Evolutionary conservation across 1,140 invertebrate genomes (phyloP).

Genomic region (Macrobrachium nipponense): DNA sequence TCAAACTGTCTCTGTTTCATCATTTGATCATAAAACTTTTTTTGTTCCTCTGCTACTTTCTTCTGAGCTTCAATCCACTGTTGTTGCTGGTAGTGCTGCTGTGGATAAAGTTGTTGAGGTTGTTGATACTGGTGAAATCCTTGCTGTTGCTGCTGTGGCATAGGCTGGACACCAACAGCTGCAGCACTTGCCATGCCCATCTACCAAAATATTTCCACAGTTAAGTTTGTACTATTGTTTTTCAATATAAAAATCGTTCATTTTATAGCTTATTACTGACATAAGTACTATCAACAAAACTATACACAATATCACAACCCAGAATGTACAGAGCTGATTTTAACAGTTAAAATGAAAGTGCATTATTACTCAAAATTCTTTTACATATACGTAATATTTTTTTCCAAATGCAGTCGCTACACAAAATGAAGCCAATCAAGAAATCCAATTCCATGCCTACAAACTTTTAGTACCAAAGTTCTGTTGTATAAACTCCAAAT

Average conservation of each 20-base stretch:
- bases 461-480: no score
- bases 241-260: no score
- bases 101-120: slow-evolving; percentile 12
- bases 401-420: no score
- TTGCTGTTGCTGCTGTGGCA: slow-evolving; percentile 26
- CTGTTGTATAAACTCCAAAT: no score
- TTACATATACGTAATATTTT: no score
- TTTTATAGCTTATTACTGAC: not conserved
- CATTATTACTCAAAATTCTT: not conserved
- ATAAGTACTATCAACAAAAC: not conserved
- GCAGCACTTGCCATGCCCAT: slow-evolving; percentile 17
- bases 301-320: not conserved
- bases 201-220: not conserved
- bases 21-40: slow-evolving; percentile 44
- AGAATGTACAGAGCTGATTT: no score
- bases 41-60: slow-evolving; percentile 48
- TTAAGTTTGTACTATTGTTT: not conserved
- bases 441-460: no score
- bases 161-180: slow-evolving; percentile 9
- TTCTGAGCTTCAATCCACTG: slow-evolving; percentile 45
- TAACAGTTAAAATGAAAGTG: no score
- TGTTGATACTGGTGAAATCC: slow-evolving; percentile 38
- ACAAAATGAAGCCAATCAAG: no score
- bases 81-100: slow-evolving; percentile 39
- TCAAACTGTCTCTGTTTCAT: slow-evolving; percentile 60